These are phyloP conservation scores for Alethe castanea DNA, from an alignment of 2,113 vertebrate genomes.

Conservation along the genomic window DNA sequence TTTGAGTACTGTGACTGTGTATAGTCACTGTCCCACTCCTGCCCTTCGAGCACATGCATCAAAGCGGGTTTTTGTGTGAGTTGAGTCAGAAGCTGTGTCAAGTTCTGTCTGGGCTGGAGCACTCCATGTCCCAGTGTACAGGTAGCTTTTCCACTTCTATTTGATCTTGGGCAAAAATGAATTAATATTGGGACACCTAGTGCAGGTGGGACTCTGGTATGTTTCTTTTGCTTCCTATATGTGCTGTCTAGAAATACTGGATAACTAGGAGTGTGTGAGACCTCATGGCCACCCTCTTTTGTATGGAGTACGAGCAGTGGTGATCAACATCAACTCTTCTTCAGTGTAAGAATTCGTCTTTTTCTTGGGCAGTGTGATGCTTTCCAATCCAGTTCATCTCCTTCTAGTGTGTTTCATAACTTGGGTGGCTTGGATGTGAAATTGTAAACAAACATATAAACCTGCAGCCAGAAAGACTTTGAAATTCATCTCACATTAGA, in stretches of 20 bases:
- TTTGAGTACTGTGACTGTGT: background rate
- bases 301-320: background rate
- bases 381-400: background rate
- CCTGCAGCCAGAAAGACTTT: background rate
- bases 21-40: rapidly evolving
- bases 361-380: background rate
- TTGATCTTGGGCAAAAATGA: background rate
- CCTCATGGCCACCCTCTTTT: background rate
- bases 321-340: background rate
- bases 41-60: background rate
- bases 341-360: background rate
- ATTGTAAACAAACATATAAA: background rate
- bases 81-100: background rate
- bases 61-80: slow-evolving; percentile 13
- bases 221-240: background rate
- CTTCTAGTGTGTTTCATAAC: background rate
- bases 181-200: background rate
- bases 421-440: background rate
- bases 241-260: background rate
- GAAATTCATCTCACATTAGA: background rate
- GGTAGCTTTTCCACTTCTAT: background rate
- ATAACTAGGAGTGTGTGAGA: background rate
- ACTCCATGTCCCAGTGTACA: background rate
- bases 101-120: background rate
- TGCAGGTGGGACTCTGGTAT: background rate